phyloP scores from a whole-genome alignment of 2,888 invertebrate species.

The Limnephilus marmoratus region DNA sequence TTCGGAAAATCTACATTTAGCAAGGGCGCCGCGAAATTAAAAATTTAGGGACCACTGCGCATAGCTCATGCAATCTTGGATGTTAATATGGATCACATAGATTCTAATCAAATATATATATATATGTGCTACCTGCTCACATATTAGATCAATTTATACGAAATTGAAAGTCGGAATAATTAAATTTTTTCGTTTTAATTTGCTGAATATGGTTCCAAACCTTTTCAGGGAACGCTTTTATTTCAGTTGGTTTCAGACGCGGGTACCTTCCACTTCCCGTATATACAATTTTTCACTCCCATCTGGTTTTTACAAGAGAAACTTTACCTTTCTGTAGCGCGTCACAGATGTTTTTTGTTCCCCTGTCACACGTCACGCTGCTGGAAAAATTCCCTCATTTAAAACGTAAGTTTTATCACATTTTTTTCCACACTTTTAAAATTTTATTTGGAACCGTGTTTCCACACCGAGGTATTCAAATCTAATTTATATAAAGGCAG shows the following conservation, averaged over 20 bases:
- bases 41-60: too few relatives aligned
- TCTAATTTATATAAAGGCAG: neutral
- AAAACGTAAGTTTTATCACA: conserved; percentile 41
- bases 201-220: neutral
- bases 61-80: too few relatives aligned
- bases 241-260: neutral
- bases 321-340: conserved; percentile 26
- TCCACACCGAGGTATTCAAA: neutral
- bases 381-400: conserved; percentile 47
- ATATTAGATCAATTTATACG: neutral
- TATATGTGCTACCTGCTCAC: neutral
- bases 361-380: conserved; percentile 38
- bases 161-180: neutral
- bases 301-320: conserved; percentile 13
- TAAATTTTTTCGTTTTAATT: neutral
- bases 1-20: too few relatives aligned
- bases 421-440: neutral
- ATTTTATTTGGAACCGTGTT: neutral
- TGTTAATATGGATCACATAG: too few relatives aligned
- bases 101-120: too few relatives aligned
- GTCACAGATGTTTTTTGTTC: conserved; percentile 46
- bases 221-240: neutral
- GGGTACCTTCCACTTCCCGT: neutral
- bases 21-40: too few relatives aligned
- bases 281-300: conserved; percentile 14